Conservation (phyloP, 2,797 vertebrate genomes). For the Erpetoichthys calabaricus region DNA sequence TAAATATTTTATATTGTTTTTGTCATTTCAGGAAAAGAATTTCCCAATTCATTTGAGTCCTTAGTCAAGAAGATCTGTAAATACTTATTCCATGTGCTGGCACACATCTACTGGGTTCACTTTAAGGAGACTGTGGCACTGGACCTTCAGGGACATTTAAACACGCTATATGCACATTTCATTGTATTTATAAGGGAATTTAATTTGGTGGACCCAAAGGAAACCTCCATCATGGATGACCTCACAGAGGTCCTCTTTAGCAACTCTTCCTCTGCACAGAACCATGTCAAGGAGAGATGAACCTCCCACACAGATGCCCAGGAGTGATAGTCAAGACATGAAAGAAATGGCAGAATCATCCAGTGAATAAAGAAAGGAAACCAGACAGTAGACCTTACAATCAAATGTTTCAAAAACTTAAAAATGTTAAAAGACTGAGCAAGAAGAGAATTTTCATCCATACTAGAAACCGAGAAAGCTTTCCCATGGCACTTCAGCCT, state of each 20-base stretch:
- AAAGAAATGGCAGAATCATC: slow-evolving; percentile 10
- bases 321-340: slow-evolving; percentile 30
- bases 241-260: slow-evolving; percentile 89
- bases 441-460: slow-evolving; percentile 39
- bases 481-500: slow-evolving; percentile 38
- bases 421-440: slow-evolving; percentile 35
- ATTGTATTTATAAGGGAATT: slow-evolving; percentile 95
- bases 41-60: slow-evolving; percentile 89
- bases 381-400: slow-evolving; percentile 39
- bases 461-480: slow-evolving; percentile 52
- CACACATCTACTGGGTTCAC: slow-evolving; percentile 96
- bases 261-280: slow-evolving; percentile 72
- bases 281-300: slow-evolving; percentile 98
- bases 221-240: slow-evolving; percentile 95
- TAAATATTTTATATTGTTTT: slow-evolving; percentile 10
- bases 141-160: slow-evolving; percentile 95
- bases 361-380: slow-evolving; percentile 29
- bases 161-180: slow-evolving; percentile 95
- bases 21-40: slow-evolving; percentile 71
- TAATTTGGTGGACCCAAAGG: slow-evolving; percentile 95
- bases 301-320: slow-evolving; percentile 31
- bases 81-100: slow-evolving; percentile 90
- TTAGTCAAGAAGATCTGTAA: slow-evolving; percentile 95
- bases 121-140: slow-evolving; percentile 93
- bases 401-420: slow-evolving; percentile 32